Evolutionary conservation across 1,140 invertebrate species (phyloP).

Genomic region (Macrocentrus cingulum): DNA sequence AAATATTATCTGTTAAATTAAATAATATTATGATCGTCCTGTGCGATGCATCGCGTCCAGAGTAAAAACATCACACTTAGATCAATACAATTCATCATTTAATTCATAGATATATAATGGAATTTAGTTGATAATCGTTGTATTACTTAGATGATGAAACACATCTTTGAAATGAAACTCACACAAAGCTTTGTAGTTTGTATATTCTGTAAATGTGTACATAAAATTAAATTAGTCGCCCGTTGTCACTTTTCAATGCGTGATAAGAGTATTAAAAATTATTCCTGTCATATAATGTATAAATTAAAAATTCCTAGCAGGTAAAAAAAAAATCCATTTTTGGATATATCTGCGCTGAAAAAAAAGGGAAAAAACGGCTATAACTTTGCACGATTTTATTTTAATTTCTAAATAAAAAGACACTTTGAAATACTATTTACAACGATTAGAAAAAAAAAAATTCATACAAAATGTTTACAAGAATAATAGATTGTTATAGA

Average conservation of each 20-base stretch:
- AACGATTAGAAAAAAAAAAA: background rate
- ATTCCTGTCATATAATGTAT: background rate
- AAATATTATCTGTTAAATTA: conserved; percentile 1
- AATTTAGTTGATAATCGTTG: conserved; percentile 18
- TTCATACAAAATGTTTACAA: background rate
- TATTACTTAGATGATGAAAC: conserved; percentile 21
- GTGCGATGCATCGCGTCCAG: conserved; percentile 2
- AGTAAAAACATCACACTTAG: background rate
- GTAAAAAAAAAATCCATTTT: background rate
- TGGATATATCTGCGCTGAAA: no score
- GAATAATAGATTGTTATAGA: no score
- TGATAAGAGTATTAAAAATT: conserved; percentile 15
- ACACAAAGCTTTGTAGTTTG: conserved; percentile 21
- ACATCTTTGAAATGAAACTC: no score
- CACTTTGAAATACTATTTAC: background rate
- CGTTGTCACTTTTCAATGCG: conserved; percentile 22
- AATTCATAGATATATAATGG: no score
- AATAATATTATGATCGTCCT: background rate
- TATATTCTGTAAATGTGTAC: conserved; percentile 32
- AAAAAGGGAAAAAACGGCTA: conserved; percentile 15
- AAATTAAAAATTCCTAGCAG: background rate
- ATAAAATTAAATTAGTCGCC: conserved; percentile 35
- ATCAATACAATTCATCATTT: no score
- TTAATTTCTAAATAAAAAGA: no score
- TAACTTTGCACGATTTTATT: conserved; percentile 7